Conservation (phyloP, 2,113 vertebrate species). For the Lethenteron camtschaticum region DNA sequence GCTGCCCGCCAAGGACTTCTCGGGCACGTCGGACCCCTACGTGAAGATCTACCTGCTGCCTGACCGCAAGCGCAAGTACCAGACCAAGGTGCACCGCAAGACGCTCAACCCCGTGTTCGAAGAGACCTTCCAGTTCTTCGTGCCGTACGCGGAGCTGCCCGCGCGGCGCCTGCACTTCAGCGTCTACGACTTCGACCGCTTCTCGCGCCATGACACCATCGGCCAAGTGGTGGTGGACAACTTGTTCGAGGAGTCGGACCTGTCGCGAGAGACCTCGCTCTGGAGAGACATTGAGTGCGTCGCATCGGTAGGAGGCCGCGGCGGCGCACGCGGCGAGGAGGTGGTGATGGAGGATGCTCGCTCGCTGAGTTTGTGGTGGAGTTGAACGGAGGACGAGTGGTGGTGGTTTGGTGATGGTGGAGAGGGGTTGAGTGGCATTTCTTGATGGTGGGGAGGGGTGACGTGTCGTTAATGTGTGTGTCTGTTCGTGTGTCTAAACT, state of each 20-base stretch:
- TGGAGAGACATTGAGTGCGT: slow-evolving; percentile 84
- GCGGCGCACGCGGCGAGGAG: too few species aligned
- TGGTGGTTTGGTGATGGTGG: too few species aligned
- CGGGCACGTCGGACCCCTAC: slow-evolving; percentile 86
- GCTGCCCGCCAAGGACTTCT: slow-evolving; percentile 89
- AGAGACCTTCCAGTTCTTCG: slow-evolving; percentile 77
- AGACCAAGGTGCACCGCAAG: slow-evolving; percentile 91
- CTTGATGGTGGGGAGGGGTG: too few species aligned
- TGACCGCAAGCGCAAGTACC: slow-evolving; percentile 90
- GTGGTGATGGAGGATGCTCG: too few species aligned
- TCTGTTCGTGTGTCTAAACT: too few species aligned
- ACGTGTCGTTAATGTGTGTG: too few species aligned
- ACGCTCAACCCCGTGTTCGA: slow-evolving; percentile 82
- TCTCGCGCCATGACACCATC: slow-evolving; percentile 89
- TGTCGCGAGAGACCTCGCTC: slow-evolving; percentile 81
- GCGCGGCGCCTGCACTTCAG: slow-evolving; percentile 89
- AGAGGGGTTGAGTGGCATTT: too few species aligned
- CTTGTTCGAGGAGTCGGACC: slow-evolving; percentile 92
- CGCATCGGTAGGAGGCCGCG: slow-evolving; percentile 7
- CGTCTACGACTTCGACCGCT: slow-evolving; percentile 92
- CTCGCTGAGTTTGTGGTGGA: too few species aligned
- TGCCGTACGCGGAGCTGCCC: slow-evolving; percentile 75
- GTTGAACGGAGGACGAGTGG: too few species aligned
- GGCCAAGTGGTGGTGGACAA: slow-evolving; percentile 93
- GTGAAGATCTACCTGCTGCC: slow-evolving; percentile 96